Conservation (phyloP, 2,888 invertebrate species). For the Drosophila infuscata region DNA sequence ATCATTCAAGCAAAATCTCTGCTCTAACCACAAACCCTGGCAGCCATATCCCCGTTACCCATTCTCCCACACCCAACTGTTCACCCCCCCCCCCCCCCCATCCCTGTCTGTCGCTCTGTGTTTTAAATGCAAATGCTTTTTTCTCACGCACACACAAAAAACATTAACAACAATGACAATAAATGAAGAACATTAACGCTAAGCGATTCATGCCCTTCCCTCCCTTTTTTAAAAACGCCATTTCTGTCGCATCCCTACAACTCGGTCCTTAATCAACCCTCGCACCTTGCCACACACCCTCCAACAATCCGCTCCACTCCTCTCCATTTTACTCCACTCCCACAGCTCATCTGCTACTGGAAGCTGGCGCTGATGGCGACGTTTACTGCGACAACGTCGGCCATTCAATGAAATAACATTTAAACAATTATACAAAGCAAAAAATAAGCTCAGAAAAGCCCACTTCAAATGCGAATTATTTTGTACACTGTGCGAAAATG, state of each 20-base stretch:
- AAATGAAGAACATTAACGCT: constrained; percentile 78
- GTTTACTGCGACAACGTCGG: constrained; percentile 24
- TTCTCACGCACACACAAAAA: constrained; percentile 70
- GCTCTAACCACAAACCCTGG: constrained; percentile 55
- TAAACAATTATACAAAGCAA: constrained; percentile 66
- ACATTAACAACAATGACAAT: constrained; percentile 76
- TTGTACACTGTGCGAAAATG: constrained; percentile 24
- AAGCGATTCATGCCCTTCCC: constrained; percentile 56
- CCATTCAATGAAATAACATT: constrained; percentile 75
- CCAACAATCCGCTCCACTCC: not conserved
- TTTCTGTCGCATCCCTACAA: constrained; percentile 14
- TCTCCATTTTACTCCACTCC: not conserved
- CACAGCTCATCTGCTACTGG: not conserved
- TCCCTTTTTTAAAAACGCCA: not conserved
- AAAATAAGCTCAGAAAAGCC: constrained; percentile 5
- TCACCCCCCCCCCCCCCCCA: no score
- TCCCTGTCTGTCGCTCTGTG: not conserved
- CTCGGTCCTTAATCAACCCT: constrained; percentile 19
- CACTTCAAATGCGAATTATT: not conserved
- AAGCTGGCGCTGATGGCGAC: constrained; percentile 24
- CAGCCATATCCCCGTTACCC: not conserved
- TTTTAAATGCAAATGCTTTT: constrained; percentile 78
- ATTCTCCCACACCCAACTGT: not conserved
- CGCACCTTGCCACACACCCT: not conserved
- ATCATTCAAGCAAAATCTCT: constrained; percentile 80